Base-by-base conservation (phyloP, 2,797 vertebrate species). In the Florisuga fusca region DNA sequence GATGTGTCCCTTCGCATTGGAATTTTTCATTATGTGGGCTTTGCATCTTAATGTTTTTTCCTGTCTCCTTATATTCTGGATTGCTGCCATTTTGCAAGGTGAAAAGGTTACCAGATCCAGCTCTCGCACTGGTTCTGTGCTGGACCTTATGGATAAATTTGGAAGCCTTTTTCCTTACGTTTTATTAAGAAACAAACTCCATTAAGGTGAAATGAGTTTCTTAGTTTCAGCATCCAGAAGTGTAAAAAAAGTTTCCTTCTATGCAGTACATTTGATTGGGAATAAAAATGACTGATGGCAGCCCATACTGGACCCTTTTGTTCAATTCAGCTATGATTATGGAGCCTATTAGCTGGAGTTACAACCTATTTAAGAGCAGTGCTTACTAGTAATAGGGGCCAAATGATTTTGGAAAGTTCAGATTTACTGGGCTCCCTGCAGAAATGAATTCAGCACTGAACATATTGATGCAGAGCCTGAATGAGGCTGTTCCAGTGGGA, bases 361-460 rank as follows among this genome's bases (percentile, higher is more conserved):
- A 98, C 97, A 97, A 94, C 97, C 98, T 98, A 88, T 98, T 98
- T 98, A 98, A 98, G 97, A 97, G 97, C 96, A 89, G 95, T 97
- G 98, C 97, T 98, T 98, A 96, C 97, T 95, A 94, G 97, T 98
- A 98, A 98, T 98, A 97, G 98, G 96, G 97, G 97, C 97, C 97
- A 98, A 98, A 98, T 98, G 97, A 98, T 98, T 98, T 98, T 98
- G 97, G 97, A 98, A 98, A 98, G 97, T 98, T 98, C 98, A 98
- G 95, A 97, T 97, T 95, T 97, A 96, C 97, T 80, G 80, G 94
- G 94, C 96, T 98, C 98, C 97, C 97, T 95, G 93, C 96, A 98
- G 97, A 96, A 98, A 98, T 98, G 97, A 97, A 97, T 98, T 97
- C 95, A 96, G 96, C 94, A 68, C 94, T 93, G 95, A 97, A 95